Conservation (phyloP, 2,797 vertebrate genomes). For the Typhlichthys subterraneus region DNA sequence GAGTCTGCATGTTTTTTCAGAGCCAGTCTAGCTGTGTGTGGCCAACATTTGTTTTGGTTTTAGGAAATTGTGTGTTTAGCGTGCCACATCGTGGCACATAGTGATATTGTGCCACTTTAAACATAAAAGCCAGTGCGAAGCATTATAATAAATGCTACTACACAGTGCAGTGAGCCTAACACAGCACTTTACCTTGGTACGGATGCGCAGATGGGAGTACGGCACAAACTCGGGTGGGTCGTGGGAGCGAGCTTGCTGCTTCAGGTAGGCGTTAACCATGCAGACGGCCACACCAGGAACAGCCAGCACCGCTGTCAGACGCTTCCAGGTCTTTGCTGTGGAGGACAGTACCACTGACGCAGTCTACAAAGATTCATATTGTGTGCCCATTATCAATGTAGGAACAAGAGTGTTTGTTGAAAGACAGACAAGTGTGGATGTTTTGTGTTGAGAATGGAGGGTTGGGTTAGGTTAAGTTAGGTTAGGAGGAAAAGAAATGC, state of each 20-base stretch:
- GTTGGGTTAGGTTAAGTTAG: too few relatives aligned
- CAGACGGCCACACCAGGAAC: slow-evolving; percentile 82
- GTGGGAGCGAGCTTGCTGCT: slow-evolving; percentile 54
- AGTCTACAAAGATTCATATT: neutral
- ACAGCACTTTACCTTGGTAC: slow-evolving; percentile 80
- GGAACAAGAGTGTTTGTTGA: neutral
- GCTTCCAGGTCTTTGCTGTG: slow-evolving; percentile 83
- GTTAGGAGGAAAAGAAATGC: too few relatives aligned
- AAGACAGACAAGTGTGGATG: too few relatives aligned
- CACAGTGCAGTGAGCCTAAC: neutral
- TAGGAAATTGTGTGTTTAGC: too few relatives aligned
- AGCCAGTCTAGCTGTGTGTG: neutral
- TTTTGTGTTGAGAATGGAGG: too few relatives aligned
- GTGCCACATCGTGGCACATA: too few relatives aligned
- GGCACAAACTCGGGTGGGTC: slow-evolving; percentile 71
- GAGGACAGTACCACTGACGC: neutral
- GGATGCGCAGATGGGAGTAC: slow-evolving; percentile 83
- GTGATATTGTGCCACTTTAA: neutral
- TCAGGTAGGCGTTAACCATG: slow-evolving; percentile 82
- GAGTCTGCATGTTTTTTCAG: too few relatives aligned
- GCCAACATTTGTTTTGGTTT: too few relatives aligned
- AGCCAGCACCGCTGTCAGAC: slow-evolving; percentile 78
- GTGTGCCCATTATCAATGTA: neutral
- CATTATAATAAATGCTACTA: neutral
- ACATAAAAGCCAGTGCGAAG: neutral